phyloP scores from a whole-genome alignment of 1,140 invertebrate species.

The Sycophaga agraensis region DNA sequence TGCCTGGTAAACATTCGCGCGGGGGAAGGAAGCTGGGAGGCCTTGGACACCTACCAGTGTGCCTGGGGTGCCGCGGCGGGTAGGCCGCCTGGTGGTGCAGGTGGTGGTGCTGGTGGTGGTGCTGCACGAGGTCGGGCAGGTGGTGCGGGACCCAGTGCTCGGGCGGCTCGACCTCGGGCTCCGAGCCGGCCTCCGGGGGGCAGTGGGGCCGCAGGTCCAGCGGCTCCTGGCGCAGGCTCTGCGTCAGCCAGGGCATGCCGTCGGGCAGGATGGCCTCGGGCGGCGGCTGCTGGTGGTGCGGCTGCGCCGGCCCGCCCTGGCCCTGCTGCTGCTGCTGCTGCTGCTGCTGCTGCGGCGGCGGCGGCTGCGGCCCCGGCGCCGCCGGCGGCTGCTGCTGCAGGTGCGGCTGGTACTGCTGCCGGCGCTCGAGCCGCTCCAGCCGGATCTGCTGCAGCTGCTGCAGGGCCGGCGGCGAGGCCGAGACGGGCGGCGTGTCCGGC shows the following conservation, averaged over 20 bases:
- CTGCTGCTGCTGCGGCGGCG: conserved; percentile 31
- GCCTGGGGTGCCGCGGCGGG: conserved; percentile 36
- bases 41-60: conserved; percentile 48
- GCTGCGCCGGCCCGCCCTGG: conserved; percentile 33
- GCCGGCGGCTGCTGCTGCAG: conserved; percentile 48
- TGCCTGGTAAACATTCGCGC: too few relatives aligned
- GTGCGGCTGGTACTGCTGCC: conserved; percentile 42
- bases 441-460: conserved; percentile 53
- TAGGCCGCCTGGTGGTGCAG: conserved; percentile 24
- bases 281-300: conserved; percentile 35
- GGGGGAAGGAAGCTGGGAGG: neutral
- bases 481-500: conserved; percentile 75
- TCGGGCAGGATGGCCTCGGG: conserved; percentile 43
- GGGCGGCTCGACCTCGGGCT: conserved; percentile 39
- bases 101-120: conserved; percentile 41
- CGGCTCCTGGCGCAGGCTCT: conserved; percentile 71
- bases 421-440: conserved; percentile 43
- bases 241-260: conserved; percentile 73
- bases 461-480: conserved; percentile 58
- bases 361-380: conserved; percentile 32
- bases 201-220: conserved; percentile 78
- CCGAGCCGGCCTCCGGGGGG: conserved; percentile 43
- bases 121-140: conserved; percentile 31
- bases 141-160: conserved; percentile 44
- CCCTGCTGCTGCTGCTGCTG: conserved; percentile 38